Base-by-base conservation (phyloP, 2,113 vertebrate genomes). In the Hippocampus guttulatus region DNA sequence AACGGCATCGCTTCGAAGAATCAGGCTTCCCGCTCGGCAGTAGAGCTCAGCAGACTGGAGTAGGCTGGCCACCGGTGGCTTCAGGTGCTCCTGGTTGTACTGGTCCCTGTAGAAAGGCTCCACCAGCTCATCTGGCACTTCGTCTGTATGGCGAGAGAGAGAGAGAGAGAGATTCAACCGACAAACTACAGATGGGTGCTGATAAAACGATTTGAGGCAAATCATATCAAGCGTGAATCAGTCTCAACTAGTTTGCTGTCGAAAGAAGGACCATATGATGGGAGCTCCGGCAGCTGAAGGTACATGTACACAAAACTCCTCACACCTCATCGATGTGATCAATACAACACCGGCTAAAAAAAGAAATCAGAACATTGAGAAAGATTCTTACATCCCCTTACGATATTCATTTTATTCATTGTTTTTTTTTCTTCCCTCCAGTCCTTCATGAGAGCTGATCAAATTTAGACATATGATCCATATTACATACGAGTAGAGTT, bases 71-170 rank as follows among this genome's bases (percentile, higher is more conserved):
- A 99, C 95, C 0, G 95, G 95, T 3, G 96, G 96, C 75, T 99
- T 99, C 86, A 98, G 93, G 89, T 98, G 96, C 85, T 98, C 96
- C 86, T 98, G 96, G 77, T 95, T 95, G 86, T 98, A 99, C 90
- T 98, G 96, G 88, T 98, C 97, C 67, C 91, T 95, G 87, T 98
- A 99, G 88, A 98, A 95, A 0, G 97, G 97, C 64, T 98, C 95
- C 25, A 75, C 88, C 57, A 99, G 91, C 41, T 98, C 96, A 81
- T 95, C 93, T 57, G 96, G 96, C 77, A 99, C 91, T 7, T 94
- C 95, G 85, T 99, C 97, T 99, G 81, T 1, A 77, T 60, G 8
- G 49, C 40, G 21, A 67, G 47, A 68, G n/a, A 68, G 64, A 8
- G 14, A 47, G 4, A 52, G n/a, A 51, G 16, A 57, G 33, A 38